A percentile compares a stretch with the other conserved stretches of the same genome.
These are phyloP conservation scores for Chaetodon trifascialis DNA, from an alignment of 2,113 vertebrate species.

Conservation along the genomic window DNA sequence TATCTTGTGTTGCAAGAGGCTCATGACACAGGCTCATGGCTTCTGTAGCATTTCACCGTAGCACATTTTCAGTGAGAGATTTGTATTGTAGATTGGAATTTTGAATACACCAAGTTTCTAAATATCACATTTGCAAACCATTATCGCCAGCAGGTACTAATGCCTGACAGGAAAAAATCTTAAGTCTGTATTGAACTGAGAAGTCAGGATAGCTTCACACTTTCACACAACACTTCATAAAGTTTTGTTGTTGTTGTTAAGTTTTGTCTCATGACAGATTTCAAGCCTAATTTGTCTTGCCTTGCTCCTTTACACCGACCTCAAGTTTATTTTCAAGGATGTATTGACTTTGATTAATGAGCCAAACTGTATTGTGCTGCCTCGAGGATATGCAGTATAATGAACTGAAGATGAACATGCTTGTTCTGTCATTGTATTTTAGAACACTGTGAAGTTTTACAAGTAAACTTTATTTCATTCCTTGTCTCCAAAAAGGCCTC, in stretches of 20 bases:
- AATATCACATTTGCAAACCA: not conserved
- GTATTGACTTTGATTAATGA: slow-evolving; percentile 72
- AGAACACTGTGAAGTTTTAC: slow-evolving; percentile 33
- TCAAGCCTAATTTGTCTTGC: slow-evolving; percentile 62
- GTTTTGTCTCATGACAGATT: slow-evolving; percentile 45
- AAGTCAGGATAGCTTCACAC: slow-evolving; percentile 3
- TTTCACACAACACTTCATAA: slow-evolving; percentile 5
- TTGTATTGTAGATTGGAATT: too few species aligned
- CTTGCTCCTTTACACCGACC: slow-evolving; percentile 48
- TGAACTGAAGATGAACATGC: slow-evolving; percentile 42
- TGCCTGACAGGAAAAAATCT: not conserved
- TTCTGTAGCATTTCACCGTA: too few species aligned
- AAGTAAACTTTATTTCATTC: slow-evolving; percentile 11
- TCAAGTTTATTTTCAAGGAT: slow-evolving; percentile 62
- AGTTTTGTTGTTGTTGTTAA: slow-evolving; percentile 6
- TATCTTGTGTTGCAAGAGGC: too few species aligned
- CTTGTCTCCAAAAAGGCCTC: not conserved
- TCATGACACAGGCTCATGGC: too few species aligned
- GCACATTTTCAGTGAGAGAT: too few species aligned
- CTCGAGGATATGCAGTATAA: slow-evolving; percentile 47
- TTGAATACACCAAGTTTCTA: not conserved
- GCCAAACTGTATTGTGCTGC: slow-evolving; percentile 43
- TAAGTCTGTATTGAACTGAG: not conserved
- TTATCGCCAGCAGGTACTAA: not conserved
- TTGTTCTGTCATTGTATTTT: slow-evolving; percentile 21